phyloP scores from a whole-genome alignment of 2,113 vertebrate genomes.

The Phaetusa simplex region DNA sequence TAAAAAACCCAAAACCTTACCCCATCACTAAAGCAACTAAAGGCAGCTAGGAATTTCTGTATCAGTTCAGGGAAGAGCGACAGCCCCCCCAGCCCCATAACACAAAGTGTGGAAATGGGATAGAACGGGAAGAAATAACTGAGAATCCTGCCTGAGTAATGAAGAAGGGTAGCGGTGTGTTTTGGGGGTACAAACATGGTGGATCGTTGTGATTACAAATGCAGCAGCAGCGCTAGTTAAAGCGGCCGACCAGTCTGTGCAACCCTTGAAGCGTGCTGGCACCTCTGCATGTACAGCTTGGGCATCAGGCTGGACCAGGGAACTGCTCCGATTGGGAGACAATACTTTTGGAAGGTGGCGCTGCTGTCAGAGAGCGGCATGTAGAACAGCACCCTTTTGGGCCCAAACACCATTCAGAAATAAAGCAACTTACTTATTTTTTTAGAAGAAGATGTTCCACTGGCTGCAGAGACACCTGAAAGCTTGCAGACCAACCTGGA shows the following conservation, averaged over 20 bases:
- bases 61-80: not conserved
- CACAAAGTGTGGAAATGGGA: not conserved
- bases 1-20: not conserved
- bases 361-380: not conserved
- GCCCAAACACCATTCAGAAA: not conserved
- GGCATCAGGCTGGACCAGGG: not conserved
- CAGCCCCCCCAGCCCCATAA: not conserved
- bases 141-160: not conserved
- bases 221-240: not conserved
- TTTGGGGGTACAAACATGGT: not conserved
- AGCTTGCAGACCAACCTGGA: conserved; percentile 63
- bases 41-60: not conserved
- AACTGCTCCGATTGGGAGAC: not conserved
- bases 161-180: not conserved
- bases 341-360: not conserved
- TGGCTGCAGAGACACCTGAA: conserved; percentile 50
- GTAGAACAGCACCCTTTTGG: not conserved
- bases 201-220: not conserved
- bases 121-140: not conserved
- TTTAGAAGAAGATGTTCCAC: conserved; percentile 34
- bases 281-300: not conserved
- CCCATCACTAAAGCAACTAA: not conserved
- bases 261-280: not conserved
- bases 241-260: not conserved
- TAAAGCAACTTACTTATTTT: not conserved